Evolutionary conservation across 1,140 invertebrate genomes (phyloP).

Genomic region (Stegodyphus mimosarum): DNA sequence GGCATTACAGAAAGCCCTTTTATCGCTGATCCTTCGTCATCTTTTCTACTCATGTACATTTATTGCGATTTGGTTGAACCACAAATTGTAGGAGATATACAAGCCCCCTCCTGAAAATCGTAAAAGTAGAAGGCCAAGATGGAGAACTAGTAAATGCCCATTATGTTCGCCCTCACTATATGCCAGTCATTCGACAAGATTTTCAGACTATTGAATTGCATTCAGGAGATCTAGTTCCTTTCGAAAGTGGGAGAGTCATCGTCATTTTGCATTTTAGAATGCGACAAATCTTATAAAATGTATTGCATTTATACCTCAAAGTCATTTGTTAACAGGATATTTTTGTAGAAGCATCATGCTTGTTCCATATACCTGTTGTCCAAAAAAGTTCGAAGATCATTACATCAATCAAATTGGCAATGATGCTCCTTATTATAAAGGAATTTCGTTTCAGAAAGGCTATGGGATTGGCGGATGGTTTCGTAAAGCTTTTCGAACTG

Average conservation of each 20-base stretch:
- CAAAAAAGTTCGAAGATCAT: too few species aligned
- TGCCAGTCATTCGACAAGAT: background rate
- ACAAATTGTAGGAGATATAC: background rate
- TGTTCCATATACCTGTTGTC: too few species aligned
- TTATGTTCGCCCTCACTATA: slow-evolving; percentile 1
- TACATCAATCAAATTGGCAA: too few species aligned
- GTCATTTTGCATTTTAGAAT: background rate
- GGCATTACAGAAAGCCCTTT: background rate
- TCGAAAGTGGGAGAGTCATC: background rate
- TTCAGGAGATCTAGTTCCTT: background rate
- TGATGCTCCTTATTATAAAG: too few species aligned
- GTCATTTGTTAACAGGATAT: background rate
- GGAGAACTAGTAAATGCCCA: background rate
- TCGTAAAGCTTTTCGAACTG: background rate
- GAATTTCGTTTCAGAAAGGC: too few species aligned
- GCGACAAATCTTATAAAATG: background rate
- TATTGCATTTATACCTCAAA: background rate
- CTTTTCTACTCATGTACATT: background rate
- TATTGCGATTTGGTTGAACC: background rate
- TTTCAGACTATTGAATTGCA: slow-evolving; percentile 5
- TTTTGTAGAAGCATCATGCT: too few species aligned
- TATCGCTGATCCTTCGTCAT: background rate
- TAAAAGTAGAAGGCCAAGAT: background rate
- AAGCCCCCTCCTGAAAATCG: background rate
- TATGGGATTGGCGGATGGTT: background rate